Evolutionary conservation across 2,797 vertebrate genomes (phyloP).

Genomic region (Crenichthys baileyi): DNA sequence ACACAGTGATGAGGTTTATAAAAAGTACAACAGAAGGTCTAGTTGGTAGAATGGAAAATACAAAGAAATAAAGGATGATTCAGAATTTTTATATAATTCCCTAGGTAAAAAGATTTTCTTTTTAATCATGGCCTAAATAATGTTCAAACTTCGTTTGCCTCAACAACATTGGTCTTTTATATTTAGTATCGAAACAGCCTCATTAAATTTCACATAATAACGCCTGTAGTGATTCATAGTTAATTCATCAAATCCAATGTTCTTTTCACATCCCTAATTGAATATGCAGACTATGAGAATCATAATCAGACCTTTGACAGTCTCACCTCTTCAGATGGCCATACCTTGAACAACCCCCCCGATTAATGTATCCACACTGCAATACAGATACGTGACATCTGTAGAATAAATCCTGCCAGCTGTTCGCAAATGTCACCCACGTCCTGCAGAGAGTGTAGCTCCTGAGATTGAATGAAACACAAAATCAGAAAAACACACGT

Average conservation of each 20-base stretch:
- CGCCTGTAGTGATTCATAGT: conserved; percentile 13
- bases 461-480: conserved; percentile 6
- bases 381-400: conserved; percentile 9
- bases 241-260: conserved; percentile 20
- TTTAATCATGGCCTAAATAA: neutral
- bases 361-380: neutral
- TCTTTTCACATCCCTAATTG: conserved; percentile 23
- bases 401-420: conserved; percentile 29
- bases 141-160: conserved; percentile 22
- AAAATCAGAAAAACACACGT: conserved; percentile 23
- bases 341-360: neutral
- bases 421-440: conserved; percentile 49
- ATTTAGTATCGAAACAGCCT: conserved; percentile 39
- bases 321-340: conserved; percentile 7
- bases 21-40: neutral
- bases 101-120: neutral
- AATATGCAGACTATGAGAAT: conserved; percentile 8
- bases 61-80: neutral
- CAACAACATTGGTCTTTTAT: conserved; percentile 15
- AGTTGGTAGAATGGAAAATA: neutral
- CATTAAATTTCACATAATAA: conserved; percentile 40
- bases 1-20: neutral
- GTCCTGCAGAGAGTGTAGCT: conserved; percentile 25
- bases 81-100: neutral
- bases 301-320: neutral